phyloP scores from a whole-genome alignment of 1,140 invertebrate species.

The Sinonovacula constricta region DNA sequence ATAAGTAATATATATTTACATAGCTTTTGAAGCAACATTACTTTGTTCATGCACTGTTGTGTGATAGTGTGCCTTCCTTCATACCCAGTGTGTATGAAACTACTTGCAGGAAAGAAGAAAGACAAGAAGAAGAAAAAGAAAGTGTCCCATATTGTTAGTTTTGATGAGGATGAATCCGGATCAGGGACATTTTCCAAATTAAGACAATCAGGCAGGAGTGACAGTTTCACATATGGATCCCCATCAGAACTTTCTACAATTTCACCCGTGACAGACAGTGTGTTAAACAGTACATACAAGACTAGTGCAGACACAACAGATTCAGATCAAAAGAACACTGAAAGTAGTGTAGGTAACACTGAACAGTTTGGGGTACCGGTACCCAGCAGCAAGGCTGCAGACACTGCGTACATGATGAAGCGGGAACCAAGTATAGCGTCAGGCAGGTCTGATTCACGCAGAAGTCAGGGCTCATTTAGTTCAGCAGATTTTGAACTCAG shows the following conservation, averaged over 20 bases:
- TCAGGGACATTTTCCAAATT: constrained; percentile 15
- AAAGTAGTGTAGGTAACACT: neutral
- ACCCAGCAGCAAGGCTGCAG: neutral
- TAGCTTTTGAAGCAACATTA: too few relatives aligned
- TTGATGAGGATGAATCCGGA: constrained; percentile 81
- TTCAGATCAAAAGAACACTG: neutral
- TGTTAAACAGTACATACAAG: too few relatives aligned
- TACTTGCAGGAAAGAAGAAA: constrained; percentile 70
- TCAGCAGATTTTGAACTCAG: constrained; percentile 65
- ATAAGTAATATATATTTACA: too few relatives aligned
- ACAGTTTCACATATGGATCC: constrained; percentile 38
- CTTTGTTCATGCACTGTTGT: too few relatives aligned
- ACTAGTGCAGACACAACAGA: neutral
- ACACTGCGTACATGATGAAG: neutral
- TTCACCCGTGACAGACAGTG: neutral
- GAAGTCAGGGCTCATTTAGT: constrained; percentile 61
- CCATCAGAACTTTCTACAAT: neutral
- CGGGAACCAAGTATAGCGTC: constrained; percentile 58
- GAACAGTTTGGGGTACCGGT: neutral
- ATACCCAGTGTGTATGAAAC: too few relatives aligned
- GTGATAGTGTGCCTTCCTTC: too few relatives aligned
- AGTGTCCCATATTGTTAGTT: constrained; percentile 83
- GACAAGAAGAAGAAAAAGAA: constrained; percentile 82
- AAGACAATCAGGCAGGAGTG: neutral
- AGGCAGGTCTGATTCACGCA: constrained; percentile 39